phyloP scores from a whole-genome alignment of 2,113 vertebrate species.

The Pampusana beccarii region DNA sequence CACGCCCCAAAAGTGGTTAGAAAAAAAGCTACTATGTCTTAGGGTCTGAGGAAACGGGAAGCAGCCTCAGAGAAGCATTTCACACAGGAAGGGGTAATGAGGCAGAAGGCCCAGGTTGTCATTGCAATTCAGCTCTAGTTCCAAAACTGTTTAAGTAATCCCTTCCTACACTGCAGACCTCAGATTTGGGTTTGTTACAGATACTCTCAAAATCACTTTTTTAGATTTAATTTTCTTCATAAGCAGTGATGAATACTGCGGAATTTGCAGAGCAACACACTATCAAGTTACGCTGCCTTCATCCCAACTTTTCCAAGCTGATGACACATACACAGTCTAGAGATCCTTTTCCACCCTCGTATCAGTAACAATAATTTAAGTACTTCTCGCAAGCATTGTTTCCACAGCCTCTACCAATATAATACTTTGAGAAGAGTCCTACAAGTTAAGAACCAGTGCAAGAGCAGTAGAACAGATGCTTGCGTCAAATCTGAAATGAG shows the following conservation, averaged over 20 bases:
- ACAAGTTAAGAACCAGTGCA: background rate
- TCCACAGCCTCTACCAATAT: fast-evolving
- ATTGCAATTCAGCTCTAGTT: background rate
- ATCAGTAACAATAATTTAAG: background rate
- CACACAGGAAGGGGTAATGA: fast-evolving
- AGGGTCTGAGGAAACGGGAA: background rate
- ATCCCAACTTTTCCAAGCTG: background rate
- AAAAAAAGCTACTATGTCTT: background rate
- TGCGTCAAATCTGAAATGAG: background rate
- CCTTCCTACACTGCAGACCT: background rate
- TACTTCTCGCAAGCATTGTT: background rate
- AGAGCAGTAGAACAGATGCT: background rate
- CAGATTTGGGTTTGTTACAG: background rate
- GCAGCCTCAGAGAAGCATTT: background rate
- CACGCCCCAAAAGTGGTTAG: fast-evolving
- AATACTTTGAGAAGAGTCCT: background rate
- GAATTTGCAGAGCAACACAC: background rate
- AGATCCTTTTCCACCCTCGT: background rate
- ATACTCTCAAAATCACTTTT: background rate
- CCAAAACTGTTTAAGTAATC: background rate
- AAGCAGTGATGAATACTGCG: background rate
- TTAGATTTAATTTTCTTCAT: background rate
- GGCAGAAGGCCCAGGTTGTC: background rate
- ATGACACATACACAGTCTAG: background rate
- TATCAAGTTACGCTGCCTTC: background rate